Evolutionary conservation across 1,140 invertebrate genomes (phyloP).

Genomic region (Anagrus nilaparvatae): DNA sequence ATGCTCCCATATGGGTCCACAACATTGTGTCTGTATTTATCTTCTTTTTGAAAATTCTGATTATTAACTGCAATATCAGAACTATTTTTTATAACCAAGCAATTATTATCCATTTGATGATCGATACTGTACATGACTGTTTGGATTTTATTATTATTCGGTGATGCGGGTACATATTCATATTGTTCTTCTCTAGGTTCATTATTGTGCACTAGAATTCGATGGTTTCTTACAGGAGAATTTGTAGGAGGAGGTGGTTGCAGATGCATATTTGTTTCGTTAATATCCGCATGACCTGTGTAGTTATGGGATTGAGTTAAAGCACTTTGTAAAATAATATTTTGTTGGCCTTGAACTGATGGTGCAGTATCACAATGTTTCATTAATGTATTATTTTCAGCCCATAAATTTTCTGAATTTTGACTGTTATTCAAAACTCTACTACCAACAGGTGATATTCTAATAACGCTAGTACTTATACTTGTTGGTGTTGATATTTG

Average conservation of each 20-base stretch:
- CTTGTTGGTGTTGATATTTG: conserved; percentile 31
- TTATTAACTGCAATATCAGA: no score
- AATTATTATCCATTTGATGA: no score
- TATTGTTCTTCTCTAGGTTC: no score
- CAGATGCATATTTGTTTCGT: conserved; percentile 29
- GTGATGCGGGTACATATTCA: no score
- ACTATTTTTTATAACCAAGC: conserved; percentile 38
- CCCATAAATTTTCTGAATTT: conserved; percentile 30
- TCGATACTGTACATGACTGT: no score
- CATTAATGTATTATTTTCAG: conserved; percentile 33
- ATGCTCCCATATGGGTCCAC: neutral
- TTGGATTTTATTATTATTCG: no score
- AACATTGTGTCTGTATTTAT: neutral
- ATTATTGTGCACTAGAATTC: no score
- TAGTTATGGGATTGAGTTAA: conserved; percentile 30
- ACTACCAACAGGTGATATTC: conserved; percentile 57
- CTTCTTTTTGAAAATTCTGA: no score
- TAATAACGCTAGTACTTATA: conserved; percentile 64
- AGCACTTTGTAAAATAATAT: conserved; percentile 36
- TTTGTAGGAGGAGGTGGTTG: conserved; percentile 33
- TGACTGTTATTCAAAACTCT: conserved; percentile 24
- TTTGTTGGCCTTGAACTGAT: conserved; percentile 29
- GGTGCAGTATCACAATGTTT: conserved; percentile 27
- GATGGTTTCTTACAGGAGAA: no score
- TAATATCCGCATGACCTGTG: conserved; percentile 23